Evolutionary conservation across 2,888 invertebrate genomes (phyloP).

Genomic region (Myathropa florea): DNA sequence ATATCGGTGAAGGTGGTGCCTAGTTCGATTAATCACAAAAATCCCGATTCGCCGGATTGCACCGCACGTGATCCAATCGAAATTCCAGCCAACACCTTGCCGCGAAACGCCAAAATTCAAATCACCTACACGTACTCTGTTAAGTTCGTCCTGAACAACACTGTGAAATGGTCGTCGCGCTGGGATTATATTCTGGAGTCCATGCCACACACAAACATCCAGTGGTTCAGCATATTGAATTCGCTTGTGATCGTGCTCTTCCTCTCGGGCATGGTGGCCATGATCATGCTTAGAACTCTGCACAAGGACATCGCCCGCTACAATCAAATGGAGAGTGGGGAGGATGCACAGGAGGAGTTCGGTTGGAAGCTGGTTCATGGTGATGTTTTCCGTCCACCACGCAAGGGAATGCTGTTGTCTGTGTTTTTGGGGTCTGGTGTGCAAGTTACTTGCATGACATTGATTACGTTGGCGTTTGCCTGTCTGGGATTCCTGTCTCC

Average conservation of each 20-base stretch:
- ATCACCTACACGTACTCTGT: slow-evolving; percentile 95
- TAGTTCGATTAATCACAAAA: slow-evolving; percentile 83
- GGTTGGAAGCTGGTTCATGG: slow-evolving; percentile 99
- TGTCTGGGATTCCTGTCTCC: slow-evolving; percentile 99
- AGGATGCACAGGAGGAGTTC: slow-evolving; percentile 93
- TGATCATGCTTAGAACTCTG: slow-evolving; percentile 97
- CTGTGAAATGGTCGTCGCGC: slow-evolving; percentile 98
- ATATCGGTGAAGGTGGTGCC: slow-evolving; percentile 88
- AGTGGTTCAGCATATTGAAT: slow-evolving; percentile 99
- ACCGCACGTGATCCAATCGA: slow-evolving; percentile 85
- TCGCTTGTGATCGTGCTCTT: slow-evolving; percentile 98
- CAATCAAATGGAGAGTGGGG: slow-evolving; percentile 95
- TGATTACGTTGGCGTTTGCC: slow-evolving; percentile 98
- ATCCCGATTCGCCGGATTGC: slow-evolving; percentile 82
- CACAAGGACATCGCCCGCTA: slow-evolving; percentile 99
- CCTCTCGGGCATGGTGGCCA: slow-evolving; percentile 99
- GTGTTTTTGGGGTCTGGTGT: slow-evolving; percentile 98
- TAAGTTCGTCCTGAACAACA: slow-evolving; percentile 88
- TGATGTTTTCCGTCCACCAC: slow-evolving; percentile 97
- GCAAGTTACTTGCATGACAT: slow-evolving; percentile 96
- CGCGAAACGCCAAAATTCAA: slow-evolving; percentile 82
- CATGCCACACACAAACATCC: slow-evolving; percentile 98
- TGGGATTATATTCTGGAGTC: slow-evolving; percentile 99
- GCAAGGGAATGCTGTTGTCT: slow-evolving; percentile 97
- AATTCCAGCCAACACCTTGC: slow-evolving; percentile 84